Conservation (phyloP, 2,888 invertebrate genomes). For the Eilema depressum region DNA sequence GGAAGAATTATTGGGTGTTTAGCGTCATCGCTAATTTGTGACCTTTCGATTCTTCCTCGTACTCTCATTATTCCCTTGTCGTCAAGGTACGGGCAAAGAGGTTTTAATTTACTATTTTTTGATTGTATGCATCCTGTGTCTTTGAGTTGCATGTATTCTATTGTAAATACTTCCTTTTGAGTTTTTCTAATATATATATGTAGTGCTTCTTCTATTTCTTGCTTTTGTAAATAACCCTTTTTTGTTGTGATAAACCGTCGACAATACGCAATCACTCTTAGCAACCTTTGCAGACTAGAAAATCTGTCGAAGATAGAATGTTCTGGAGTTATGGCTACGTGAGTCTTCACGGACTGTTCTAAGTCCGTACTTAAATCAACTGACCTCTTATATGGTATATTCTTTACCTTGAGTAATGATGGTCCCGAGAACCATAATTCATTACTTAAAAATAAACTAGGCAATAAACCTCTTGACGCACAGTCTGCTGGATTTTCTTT, state of each 20-base stretch:
- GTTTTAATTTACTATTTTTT: no score
- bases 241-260: constrained; percentile 5
- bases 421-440: constrained; percentile 27
- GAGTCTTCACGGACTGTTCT: constrained; percentile 10
- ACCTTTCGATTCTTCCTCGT: constrained; percentile 1
- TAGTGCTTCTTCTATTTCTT: constrained; percentile 11
- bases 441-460: constrained; percentile 8
- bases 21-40: not conserved
- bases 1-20: constrained; percentile 17
- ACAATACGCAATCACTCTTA: constrained; percentile 17
- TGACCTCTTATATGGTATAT: constrained; percentile 8
- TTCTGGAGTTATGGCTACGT: constrained; percentile 2
- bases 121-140: constrained; percentile 1
- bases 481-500: no score
- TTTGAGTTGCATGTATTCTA: constrained; percentile 1
- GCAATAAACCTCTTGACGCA: constrained; percentile 29
- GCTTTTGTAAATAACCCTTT: constrained; percentile 7
- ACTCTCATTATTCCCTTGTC: no score
- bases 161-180: constrained; percentile 14
- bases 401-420: constrained; percentile 8
- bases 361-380: constrained; percentile 10
- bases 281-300: constrained; percentile 5
- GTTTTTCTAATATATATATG: constrained; percentile 1
- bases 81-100: no score
- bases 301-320: constrained; percentile 12